phyloP scores from a whole-genome alignment of 2,113 vertebrate genomes.

The Pelodiscus sinensis region DNA sequence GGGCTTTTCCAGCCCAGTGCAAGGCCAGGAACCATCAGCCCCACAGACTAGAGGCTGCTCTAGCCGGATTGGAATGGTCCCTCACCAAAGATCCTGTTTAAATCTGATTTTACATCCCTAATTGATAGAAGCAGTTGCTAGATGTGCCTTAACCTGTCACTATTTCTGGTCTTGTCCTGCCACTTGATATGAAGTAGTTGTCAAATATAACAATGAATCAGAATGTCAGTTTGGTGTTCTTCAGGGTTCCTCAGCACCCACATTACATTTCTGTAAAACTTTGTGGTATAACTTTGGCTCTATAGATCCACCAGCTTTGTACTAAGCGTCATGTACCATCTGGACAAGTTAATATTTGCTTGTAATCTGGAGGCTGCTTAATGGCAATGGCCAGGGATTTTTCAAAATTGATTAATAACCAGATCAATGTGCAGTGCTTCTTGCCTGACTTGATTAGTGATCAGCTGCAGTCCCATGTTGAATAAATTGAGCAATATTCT shows the following conservation, averaged over 20 bases:
- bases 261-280: not conserved
- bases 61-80: too few species aligned
- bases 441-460: too few species aligned
- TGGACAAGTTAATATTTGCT: not conserved
- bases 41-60: too few species aligned
- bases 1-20: too few species aligned
- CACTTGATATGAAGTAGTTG: not conserved
- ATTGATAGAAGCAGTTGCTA: not conserved
- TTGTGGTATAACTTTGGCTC: not conserved
- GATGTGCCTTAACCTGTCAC: not conserved
- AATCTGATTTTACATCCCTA: too few species aligned
- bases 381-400: too few species aligned
- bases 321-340: not conserved
- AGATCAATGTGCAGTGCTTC: too few species aligned
- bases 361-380: not conserved
- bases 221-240: not conserved
- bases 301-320: not conserved
- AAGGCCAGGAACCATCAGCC: too few species aligned
- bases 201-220: not conserved
- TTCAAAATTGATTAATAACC: too few species aligned
- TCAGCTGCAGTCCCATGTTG: too few species aligned
- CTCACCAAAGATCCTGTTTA: too few species aligned
- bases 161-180: not conserved
- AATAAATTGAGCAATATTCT: too few species aligned
- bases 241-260: not conserved